Conservation (phyloP, 2,113 vertebrate genomes). For the Sorex araneus region DNA sequence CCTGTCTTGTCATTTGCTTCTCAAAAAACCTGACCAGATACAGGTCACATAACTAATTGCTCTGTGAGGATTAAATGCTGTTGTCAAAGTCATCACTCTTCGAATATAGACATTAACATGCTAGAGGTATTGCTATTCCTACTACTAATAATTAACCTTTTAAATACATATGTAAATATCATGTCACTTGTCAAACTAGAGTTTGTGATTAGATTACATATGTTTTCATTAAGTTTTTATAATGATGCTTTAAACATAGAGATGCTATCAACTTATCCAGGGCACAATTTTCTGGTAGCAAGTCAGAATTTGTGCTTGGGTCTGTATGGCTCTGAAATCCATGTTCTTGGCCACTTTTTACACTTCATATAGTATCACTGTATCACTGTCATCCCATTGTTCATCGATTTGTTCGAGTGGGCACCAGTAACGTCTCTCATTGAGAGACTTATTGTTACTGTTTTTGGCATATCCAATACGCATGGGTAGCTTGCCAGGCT, state of each 20-base stretch:
- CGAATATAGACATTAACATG: neutral
- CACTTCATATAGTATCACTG: neutral
- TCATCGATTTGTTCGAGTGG: too few relatives aligned
- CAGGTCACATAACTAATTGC: neutral
- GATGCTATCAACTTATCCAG: too few relatives aligned
- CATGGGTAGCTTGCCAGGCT: too few relatives aligned
- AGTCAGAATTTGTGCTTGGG: neutral
- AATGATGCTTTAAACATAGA: neutral
- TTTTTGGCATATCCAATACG: too few relatives aligned
- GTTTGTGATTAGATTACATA: neutral
- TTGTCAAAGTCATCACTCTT: neutral
- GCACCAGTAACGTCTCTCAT: too few relatives aligned
- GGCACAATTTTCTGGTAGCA: too few relatives aligned
- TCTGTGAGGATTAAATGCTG: neutral
- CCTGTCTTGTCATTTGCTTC: neutral
- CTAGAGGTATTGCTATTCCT: neutral
- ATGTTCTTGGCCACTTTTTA: neutral
- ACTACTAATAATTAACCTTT: neutral
- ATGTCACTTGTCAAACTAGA: neutral
- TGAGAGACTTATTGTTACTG: too few relatives aligned
- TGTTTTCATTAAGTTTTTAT: conserved; percentile 26
- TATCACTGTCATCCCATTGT: too few relatives aligned
- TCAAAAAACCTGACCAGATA: conserved; percentile 6
- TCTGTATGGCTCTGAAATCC: neutral
- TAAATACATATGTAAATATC: neutral